phyloP scores from a whole-genome alignment of 2,797 vertebrate species.

The Labeo calbasu region DNA sequence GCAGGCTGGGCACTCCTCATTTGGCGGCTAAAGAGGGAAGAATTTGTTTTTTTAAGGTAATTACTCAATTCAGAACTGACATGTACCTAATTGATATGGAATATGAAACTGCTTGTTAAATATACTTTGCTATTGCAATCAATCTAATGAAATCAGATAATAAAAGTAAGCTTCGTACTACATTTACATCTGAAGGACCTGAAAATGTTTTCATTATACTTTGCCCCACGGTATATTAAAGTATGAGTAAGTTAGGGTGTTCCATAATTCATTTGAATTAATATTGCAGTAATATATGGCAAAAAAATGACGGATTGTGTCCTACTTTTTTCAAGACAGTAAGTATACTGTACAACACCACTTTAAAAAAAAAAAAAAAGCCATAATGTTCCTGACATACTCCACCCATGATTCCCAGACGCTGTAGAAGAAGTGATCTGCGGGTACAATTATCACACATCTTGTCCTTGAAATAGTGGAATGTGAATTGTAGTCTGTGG shows the following conservation, averaged over 20 bases:
- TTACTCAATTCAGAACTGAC: conserved; percentile 63
- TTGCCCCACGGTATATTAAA: conserved; percentile 29
- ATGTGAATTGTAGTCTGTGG: conserved; percentile 51
- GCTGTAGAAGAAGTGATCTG: conserved; percentile 18
- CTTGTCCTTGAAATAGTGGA: conserved; percentile 44
- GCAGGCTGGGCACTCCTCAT: conserved; percentile 58
- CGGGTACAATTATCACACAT: conserved; percentile 42
- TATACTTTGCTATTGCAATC: conserved; percentile 53
- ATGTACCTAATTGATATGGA: conserved; percentile 63
- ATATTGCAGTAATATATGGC: conserved; percentile 27
- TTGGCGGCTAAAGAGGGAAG: conserved; percentile 58
- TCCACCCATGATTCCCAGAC: conserved; percentile 13
- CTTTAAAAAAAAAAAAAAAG: background rate
- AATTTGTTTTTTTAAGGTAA: conserved; percentile 62
- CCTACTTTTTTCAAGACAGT: conserved; percentile 10
- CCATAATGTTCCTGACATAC: background rate
- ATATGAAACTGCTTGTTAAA: conserved; percentile 56
- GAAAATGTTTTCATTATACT: conserved; percentile 26
- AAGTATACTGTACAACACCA: background rate
- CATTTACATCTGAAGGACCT: conserved; percentile 19
- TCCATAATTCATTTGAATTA: conserved; percentile 39
- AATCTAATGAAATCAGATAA: conserved; percentile 48
- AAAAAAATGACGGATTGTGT: conserved; percentile 18
- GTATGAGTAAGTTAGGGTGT: conserved; percentile 25
- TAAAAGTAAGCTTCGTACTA: conserved; percentile 31